These are phyloP conservation scores for Python bivittatus DNA, from an alignment of 2,113 vertebrate genomes.

Conservation along the genomic window DNA sequence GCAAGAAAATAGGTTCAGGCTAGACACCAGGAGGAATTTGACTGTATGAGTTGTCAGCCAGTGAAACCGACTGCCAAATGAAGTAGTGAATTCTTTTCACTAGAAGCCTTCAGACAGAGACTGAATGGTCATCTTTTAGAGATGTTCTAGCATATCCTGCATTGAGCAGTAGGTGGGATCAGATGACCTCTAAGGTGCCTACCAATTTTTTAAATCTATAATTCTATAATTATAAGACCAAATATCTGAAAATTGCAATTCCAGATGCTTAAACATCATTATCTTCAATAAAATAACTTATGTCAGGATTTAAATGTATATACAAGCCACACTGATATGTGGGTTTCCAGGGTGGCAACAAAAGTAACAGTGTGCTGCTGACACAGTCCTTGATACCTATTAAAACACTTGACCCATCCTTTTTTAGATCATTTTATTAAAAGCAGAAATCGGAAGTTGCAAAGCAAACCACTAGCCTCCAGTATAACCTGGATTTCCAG, in stretches of 20 bases:
- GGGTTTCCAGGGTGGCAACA: neutral
- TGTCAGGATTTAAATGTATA: conserved; percentile 22
- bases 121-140: neutral
- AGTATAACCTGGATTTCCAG: neutral
- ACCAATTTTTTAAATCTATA: neutral
- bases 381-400: neutral
- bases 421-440: neutral
- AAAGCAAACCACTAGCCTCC: neutral
- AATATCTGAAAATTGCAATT: conserved; percentile 2
- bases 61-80: neutral
- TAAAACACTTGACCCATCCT: neutral
- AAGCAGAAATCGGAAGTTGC: neutral
- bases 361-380: neutral
- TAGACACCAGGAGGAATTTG: neutral
- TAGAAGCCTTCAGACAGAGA: neutral
- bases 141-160: neutral
- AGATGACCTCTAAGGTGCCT: neutral
- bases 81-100: neutral
- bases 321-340: neutral
- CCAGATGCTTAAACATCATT: neutral
- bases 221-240: neutral
- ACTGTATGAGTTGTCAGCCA: neutral
- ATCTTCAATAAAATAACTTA: neutral
- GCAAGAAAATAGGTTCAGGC: neutral
- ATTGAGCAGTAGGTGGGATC: neutral